phyloP scores from a whole-genome alignment of 30 jellyfish, hydroid and myxozoan genomes.

The Morbakka virulenta region DNA sequence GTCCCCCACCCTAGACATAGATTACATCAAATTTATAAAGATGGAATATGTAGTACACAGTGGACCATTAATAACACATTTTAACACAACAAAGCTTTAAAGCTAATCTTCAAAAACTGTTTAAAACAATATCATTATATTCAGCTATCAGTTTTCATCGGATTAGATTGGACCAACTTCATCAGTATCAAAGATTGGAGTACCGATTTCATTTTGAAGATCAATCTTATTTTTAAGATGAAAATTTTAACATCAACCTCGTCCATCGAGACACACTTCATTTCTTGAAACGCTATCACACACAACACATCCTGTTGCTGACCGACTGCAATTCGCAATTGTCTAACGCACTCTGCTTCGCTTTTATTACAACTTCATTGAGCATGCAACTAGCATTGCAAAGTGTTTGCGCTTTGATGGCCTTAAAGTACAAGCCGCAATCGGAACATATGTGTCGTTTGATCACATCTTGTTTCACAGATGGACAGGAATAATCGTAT shows the following conservation, averaged over 20 bases:
- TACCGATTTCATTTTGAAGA: slow-evolving; percentile 7
- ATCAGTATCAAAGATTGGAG: slow-evolving; percentile 14
- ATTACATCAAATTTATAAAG: neutral
- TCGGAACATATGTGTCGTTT: slow-evolving; percentile 13
- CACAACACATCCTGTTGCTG: neutral
- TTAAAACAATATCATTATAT: neutral
- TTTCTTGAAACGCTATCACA: slow-evolving; percentile 2
- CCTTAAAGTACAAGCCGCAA: slow-evolving; percentile 1
- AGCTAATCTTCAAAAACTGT: neutral
- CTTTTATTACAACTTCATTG: neutral
- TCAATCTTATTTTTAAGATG: neutral
- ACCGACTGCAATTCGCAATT: neutral
- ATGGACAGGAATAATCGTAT: slow-evolving; percentile 25
- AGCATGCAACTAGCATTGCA: slow-evolving; percentile 1
- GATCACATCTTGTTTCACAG: slow-evolving; percentile 22
- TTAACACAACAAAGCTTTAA: neutral
- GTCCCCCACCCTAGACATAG: neutral
- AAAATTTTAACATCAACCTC: neutral
- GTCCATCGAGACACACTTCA: slow-evolving; percentile 16
- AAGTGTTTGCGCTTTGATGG: neutral
- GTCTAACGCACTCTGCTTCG: neutral
- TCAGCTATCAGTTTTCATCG: slow-evolving; percentile 1
- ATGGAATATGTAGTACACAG: neutral
- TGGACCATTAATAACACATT: neutral
- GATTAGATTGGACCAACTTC: neutral